Evolutionary conservation across 1,140 invertebrate species (phyloP).

Genomic region (Akabosia matsudoensis): DNA sequence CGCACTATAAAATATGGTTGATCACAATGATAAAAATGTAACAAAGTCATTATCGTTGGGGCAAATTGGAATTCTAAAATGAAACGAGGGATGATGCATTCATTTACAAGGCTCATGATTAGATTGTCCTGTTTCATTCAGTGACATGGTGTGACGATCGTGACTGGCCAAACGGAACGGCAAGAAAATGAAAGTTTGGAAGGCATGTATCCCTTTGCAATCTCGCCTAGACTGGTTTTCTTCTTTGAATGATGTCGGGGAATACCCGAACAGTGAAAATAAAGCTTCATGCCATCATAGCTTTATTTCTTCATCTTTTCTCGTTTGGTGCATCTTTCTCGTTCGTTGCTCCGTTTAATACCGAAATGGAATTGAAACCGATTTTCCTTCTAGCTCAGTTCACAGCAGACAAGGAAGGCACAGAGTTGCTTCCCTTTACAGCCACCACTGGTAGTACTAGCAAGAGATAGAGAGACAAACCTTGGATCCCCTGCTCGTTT

Average conservation of each 20-base stretch:
- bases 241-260: too few species aligned
- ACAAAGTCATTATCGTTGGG: not conserved
- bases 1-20: too few species aligned
- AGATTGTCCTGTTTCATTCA: slow-evolving; percentile 17
- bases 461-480: not conserved
- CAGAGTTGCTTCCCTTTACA: slow-evolving; percentile 11
- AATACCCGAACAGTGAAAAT: too few species aligned
- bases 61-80: not conserved
- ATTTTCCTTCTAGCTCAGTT: not conserved
- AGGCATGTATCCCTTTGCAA: slow-evolving; percentile 7
- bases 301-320: too few species aligned
- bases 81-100: not conserved
- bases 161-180: slow-evolving; percentile 22
- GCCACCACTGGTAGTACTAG: too few species aligned
- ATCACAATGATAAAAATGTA: not conserved
- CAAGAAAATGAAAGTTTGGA: slow-evolving; percentile 1
- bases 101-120: slow-evolving; percentile 11
- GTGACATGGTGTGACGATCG: not conserved
- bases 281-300: not conserved
- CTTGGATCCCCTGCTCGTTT: slow-evolving; percentile 23
- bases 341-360: not conserved
- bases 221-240: not conserved
- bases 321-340: not conserved
- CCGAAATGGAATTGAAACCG: slow-evolving; percentile 6
- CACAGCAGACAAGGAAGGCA: not conserved